Evolutionary conservation across 2,888 invertebrate genomes (phyloP), one percentile per base, ranked within the genome.

Genomic region (Philereme vetulata): DNA sequence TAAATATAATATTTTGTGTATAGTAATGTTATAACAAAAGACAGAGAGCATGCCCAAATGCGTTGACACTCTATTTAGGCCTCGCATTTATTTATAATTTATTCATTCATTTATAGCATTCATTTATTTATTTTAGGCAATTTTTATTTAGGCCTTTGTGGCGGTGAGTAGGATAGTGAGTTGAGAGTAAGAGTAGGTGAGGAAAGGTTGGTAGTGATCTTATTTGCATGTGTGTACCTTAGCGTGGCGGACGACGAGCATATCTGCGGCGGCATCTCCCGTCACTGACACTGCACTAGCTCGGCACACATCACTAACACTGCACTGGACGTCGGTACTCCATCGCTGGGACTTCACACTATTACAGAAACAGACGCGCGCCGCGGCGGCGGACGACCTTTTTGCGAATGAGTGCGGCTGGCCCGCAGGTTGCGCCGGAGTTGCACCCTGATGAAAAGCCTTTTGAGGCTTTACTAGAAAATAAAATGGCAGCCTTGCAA

Each of bases 241-340:
- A 78, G 88, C 88, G 72, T 79, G 86, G 82, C 88, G 87, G 60
- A 80, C 78, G 72, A 82, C 86, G 81, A 85, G 76, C 88, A 88
- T 88, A 71, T 70, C 62, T 64, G 68, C 68, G 66, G 73, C 77
- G 78, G 77, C 84, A 81, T 82, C 75, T 71, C 83, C 77, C 67
- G 67, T 32, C 65, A 58, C 53, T 33, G 35, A 48, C 64, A 35
- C 59, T 38, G 4, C 4, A 60, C 52, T 6, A 11, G 44, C 33
- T 9, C 46, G 52, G 33, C 65, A 58, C 53, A 10, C 46, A 52
- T 32, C 65, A 58, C 53, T 33, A 35, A 48, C 64, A 35, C 59
- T 38, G 38, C 4, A 8, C 6, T 7, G 38, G 8, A 38, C 7
- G 8, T 6, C 38, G 5, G 8, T 8, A 38, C 38, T 38, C 3